Percentiles rank a stretch among this genome's conserved stretches.
These are phyloP conservation scores for Vanacampus margaritifer DNA, from an alignment of 2,113 vertebrate genomes.

Conservation along the genomic window DNA sequence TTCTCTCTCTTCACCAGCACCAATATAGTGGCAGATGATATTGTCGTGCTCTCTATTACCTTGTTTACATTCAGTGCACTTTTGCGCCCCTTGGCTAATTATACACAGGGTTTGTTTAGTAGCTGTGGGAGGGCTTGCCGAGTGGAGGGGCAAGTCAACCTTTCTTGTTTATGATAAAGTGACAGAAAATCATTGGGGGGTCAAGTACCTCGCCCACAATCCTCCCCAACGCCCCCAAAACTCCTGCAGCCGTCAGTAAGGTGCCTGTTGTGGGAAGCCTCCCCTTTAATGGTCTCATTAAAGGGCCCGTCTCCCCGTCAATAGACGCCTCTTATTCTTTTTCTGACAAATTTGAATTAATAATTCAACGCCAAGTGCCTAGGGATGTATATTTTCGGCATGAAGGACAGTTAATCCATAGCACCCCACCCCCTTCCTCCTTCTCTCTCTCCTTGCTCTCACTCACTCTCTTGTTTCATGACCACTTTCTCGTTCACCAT, in stretches of 20 bases:
- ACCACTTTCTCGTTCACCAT: slow-evolving; percentile 20
- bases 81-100: slow-evolving; percentile 68
- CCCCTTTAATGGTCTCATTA: slow-evolving; percentile 78
- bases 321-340: slow-evolving; percentile 78
- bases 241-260: slow-evolving; percentile 67
- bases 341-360: slow-evolving; percentile 83
- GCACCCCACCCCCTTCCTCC: slow-evolving; percentile 46
- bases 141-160: slow-evolving; percentile 52
- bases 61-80: slow-evolving; percentile 68
- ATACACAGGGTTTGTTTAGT: slow-evolving; percentile 58
- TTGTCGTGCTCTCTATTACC: slow-evolving; percentile 26
- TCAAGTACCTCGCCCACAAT: slow-evolving; percentile 58
- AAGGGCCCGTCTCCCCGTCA: slow-evolving; percentile 72
- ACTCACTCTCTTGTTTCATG: slow-evolving; percentile 22
- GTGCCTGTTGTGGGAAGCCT: slow-evolving; percentile 65
- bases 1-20: background rate
- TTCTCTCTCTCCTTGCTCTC: slow-evolving; percentile 17
- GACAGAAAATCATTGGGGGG: slow-evolving; percentile 77
- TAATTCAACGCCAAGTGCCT: slow-evolving; percentile 77
- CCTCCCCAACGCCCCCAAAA: slow-evolving; percentile 47
- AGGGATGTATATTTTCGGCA: slow-evolving; percentile 79
- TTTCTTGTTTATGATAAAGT: slow-evolving; percentile 77
- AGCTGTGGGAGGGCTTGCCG: slow-evolving; percentile 25
- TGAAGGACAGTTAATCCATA: slow-evolving; percentile 86
- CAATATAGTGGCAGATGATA: background rate